A percentile compares a stretch with the other conserved stretches of the same genome.
Conservation (phyloP, 1,140 invertebrate species). For the Trichomalopsis sarcophagae region DNA sequence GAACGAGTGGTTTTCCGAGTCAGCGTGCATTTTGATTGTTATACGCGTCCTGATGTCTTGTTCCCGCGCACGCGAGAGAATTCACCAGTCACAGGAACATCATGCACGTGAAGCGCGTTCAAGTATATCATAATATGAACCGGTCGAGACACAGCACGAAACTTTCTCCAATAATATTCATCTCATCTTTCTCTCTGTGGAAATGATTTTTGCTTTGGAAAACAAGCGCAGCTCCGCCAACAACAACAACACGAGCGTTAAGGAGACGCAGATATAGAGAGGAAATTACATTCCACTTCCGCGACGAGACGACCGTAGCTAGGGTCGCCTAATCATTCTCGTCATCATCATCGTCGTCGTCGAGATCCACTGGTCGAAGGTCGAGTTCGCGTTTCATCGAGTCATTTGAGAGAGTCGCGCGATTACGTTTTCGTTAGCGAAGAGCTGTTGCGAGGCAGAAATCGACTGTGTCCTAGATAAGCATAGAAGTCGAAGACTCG, state of each 20-base stretch:
- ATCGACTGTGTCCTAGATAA: constrained; percentile 24
- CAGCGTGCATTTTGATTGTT: too few species aligned
- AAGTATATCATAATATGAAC: not conserved
- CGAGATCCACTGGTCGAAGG: not conserved
- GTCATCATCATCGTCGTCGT: not conserved
- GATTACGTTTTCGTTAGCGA: constrained; percentile 16
- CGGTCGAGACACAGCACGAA: not conserved
- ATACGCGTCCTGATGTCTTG: too few species aligned
- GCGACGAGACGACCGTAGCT: not conserved
- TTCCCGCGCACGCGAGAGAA: not conserved
- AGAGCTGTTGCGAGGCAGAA: not conserved
- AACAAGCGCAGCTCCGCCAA: not conserved
- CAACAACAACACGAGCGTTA: not conserved
- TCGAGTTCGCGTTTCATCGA: constrained; percentile 29
- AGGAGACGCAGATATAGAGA: not conserved
- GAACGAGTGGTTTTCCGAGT: not conserved
- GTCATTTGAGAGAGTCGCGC: constrained; percentile 17
- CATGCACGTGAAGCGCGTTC: not conserved
- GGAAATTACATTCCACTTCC: constrained; percentile 37
- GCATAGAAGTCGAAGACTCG: not conserved
- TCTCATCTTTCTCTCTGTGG: constrained; percentile 2
- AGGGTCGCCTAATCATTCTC: not conserved
- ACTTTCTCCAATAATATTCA: constrained; percentile 45
- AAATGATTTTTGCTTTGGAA: constrained; percentile 45
- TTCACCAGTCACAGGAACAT: not conserved